These are phyloP conservation scores for Drosophila pegasa DNA, from an alignment of 2,888 invertebrate genomes.

Conservation along the genomic window DNA sequence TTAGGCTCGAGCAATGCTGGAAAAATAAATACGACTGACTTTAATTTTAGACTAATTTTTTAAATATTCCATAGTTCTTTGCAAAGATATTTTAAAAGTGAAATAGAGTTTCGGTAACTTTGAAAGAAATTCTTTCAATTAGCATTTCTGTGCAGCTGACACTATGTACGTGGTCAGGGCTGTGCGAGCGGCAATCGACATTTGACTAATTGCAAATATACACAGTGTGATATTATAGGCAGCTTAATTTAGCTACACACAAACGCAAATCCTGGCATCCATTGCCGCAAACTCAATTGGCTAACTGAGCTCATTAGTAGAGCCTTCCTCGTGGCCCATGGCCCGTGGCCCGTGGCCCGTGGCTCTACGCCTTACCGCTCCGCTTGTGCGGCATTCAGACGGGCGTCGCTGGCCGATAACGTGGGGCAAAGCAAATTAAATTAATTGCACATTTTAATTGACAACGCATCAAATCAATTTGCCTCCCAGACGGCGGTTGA, in stretches of 20 bases:
- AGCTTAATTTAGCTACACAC: constrained; percentile 59
- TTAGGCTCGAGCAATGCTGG: constrained; percentile 38
- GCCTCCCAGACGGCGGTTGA: constrained; percentile 64
- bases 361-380: not conserved
- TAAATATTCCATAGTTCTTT: not conserved
- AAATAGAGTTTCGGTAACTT: not conserved
- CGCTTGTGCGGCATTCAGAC: not conserved
- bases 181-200: constrained; percentile 54
- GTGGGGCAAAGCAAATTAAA: constrained; percentile 72
- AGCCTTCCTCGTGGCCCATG: too few species aligned
- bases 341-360: too few species aligned
- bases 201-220: constrained; percentile 73
- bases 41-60: not conserved
- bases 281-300: constrained; percentile 72
- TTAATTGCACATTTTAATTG: constrained; percentile 82
- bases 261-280: constrained; percentile 23
- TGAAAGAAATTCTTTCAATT: not conserved
- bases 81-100: not conserved
- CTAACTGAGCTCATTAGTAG: constrained; percentile 79
- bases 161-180: constrained; percentile 25
- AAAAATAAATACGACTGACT: constrained; percentile 1
- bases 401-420: constrained; percentile 59
- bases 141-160: not conserved
- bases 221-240: constrained; percentile 55
- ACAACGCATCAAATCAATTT: constrained; percentile 81